Evolutionary conservation across 2,113 vertebrate genomes (phyloP), one percentile per base, ranked within the genome.

Genomic region (Vicugna pacos): DNA sequence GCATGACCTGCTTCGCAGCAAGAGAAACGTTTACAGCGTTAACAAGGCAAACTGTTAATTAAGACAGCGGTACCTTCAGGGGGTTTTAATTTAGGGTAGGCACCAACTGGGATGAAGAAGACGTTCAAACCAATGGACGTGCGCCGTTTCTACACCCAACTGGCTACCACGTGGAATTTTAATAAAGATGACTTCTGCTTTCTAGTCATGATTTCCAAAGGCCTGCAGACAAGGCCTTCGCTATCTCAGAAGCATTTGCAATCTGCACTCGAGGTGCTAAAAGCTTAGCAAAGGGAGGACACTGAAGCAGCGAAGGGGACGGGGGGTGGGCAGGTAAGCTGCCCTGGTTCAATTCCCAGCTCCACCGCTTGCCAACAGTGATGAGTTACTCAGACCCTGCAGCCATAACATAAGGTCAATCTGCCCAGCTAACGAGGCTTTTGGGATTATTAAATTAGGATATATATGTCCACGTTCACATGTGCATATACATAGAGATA

Each of bases 11-110:
- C 35, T 93, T 65, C 64, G 17, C 79, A 54, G n/a, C 54, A 50
- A 70, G 67, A 58, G 79, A 94, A 94, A 72, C 35, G 17, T 90
- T 85, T 88, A 91, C 56, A n/a, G 81, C 84, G 91, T 69, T 91
- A 97, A 89, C 84, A 87, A 96, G 93, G 83, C 84, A 79, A n/a
- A 79, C 81, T 64, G 87, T 91, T 96, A 58, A 98, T 96, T 93
- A 97, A 88, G 62, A 92, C 19, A 82, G 54, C 26, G 13, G 15
- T 60, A 50, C 54, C 93, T 91, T 96, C 38, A 0, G 87, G 82
- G 79, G n/a, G 26, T 76, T 84, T 93, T 94, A 42, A 95, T 93
- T 88, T 76, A 92, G 93, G 76, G 67, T 60, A 77, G 75, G 94
- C 86, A 89, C 62, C 69, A 17, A 72, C 28, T 3, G 2, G 86